Evolutionary conservation across 2,888 invertebrate species (phyloP).

Genomic region (Auanema sp.): DNA sequence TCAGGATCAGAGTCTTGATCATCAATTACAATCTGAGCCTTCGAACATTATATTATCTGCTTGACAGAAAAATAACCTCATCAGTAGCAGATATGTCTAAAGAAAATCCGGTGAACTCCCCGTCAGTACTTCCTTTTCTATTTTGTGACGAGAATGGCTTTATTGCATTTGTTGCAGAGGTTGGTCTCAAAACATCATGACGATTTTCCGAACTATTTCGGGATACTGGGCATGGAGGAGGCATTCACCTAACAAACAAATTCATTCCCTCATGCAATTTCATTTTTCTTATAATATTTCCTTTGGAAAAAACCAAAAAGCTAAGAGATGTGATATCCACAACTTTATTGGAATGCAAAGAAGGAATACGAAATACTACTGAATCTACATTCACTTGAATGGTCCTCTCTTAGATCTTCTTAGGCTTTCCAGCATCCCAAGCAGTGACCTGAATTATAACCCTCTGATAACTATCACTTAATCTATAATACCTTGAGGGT

Average conservation of each 20-base stretch:
- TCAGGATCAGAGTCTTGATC: conserved; percentile 15
- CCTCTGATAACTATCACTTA: conserved; percentile 1
- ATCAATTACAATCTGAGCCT: conserved; percentile 11
- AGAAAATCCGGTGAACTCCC: neutral
- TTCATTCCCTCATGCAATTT: too few relatives aligned
- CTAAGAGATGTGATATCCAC: too few relatives aligned
- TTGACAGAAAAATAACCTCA: neutral
- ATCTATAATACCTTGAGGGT: conserved; percentile 70
- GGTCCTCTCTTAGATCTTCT: too few relatives aligned
- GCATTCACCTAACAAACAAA: too few relatives aligned
- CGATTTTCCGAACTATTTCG: neutral
- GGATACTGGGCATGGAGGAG: too few relatives aligned
- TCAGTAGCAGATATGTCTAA: neutral
- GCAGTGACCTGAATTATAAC: conserved; percentile 77
- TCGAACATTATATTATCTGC: neutral
- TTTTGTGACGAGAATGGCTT: neutral
- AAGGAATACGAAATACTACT: too few relatives aligned
- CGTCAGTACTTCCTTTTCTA: too few relatives aligned
- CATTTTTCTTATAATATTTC: too few relatives aligned
- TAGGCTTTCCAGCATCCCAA: conserved; percentile 78
- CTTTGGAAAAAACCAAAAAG: too few relatives aligned
- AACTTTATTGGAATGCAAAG: too few relatives aligned
- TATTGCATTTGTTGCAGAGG: conserved; percentile 3
- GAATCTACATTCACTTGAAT: too few relatives aligned
- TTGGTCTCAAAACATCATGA: neutral